Evolutionary conservation across 2,888 invertebrate genomes (phyloP), one percentile per base, ranked within the genome.

Genomic region (Ormyrus thymus): DNA sequence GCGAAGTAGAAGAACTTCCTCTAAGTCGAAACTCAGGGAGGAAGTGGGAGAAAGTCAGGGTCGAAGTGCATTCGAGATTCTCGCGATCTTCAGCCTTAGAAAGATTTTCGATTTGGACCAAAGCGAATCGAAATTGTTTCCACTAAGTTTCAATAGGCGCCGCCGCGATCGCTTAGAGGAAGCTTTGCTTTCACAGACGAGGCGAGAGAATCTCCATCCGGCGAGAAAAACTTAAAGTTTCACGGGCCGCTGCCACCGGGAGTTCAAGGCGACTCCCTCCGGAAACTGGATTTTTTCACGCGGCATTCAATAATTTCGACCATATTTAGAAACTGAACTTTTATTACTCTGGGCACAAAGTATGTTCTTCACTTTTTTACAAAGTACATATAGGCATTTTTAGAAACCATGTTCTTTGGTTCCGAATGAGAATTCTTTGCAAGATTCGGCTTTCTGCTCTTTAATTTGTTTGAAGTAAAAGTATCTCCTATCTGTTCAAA

Each of bases 81-180:
- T 78, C 68, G 13, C 29, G 46, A 78, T 72, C 65, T 48, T 73
- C 13, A 4, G 46, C 43, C 13, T 43, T 43, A 45, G 43, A 48
- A 65, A 46, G 50, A 45, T 50, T 65, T 65, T 55, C 55, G 55
- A 76, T 62, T 69, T 69, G 10, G 8, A 15, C 7, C 46, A 45
- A 51, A 59, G 59, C 58, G 50, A n/a, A 71, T 58, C 45, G 71
- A 59, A 77, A 77, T 77, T 71, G 71, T 65, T 71, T 82, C 64
- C 48, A 43, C 59, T 53, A 48, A 56, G 76, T 68, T 55, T 50
- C 53, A 29, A 29, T 29, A 29, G 29, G 29, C 45, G n/a, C 15
- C 45, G n/a, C 43, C 58, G n/a, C 10, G 6, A 51, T 15, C 56
- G 15, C 51, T 66, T 74, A 59, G 58, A 66, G 55, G 13, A 6